Evolutionary conservation across 1,140 invertebrate species (phyloP).

Genomic region (Meloidogyne chitwoodi): DNA sequence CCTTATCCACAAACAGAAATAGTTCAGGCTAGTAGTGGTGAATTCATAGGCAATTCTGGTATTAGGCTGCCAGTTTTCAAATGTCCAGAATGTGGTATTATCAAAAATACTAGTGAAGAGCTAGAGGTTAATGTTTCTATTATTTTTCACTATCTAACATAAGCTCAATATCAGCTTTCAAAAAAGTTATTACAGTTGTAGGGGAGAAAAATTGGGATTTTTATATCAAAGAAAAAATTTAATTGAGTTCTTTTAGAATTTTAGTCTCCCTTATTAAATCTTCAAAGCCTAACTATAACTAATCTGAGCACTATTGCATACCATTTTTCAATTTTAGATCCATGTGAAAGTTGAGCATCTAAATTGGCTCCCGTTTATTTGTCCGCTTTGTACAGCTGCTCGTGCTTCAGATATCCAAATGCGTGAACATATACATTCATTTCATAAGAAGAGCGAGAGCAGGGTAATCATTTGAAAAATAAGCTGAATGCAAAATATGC

Average conservation of each 20-base stretch:
- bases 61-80: slow-evolving; percentile 32
- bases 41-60: slow-evolving; percentile 1
- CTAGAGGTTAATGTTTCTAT: slow-evolving; percentile 40
- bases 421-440: slow-evolving; percentile 56
- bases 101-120: slow-evolving; percentile 39
- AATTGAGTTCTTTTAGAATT: not conserved
- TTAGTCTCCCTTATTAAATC: too few relatives aligned
- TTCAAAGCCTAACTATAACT: not conserved
- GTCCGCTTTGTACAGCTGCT: slow-evolving; percentile 41
- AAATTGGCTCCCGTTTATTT: slow-evolving; percentile 58
- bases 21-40: not conserved
- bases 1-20: not conserved
- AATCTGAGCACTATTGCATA: not conserved
- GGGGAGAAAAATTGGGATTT: not conserved
- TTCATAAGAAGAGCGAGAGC: slow-evolving; percentile 52
- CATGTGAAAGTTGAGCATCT: slow-evolving; percentile 58
- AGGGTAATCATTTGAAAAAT: too few relatives aligned
- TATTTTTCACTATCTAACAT: not conserved
- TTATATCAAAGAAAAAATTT: not conserved
- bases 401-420: slow-evolving; percentile 56
- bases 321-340: slow-evolving; percentile 15
- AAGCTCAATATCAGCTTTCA: not conserved
- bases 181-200: not conserved
- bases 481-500: too few relatives aligned
- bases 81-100: slow-evolving; percentile 39